Evolutionary conservation across 2,113 vertebrate species (phyloP).

Genomic region (Gavia stellata): DNA sequence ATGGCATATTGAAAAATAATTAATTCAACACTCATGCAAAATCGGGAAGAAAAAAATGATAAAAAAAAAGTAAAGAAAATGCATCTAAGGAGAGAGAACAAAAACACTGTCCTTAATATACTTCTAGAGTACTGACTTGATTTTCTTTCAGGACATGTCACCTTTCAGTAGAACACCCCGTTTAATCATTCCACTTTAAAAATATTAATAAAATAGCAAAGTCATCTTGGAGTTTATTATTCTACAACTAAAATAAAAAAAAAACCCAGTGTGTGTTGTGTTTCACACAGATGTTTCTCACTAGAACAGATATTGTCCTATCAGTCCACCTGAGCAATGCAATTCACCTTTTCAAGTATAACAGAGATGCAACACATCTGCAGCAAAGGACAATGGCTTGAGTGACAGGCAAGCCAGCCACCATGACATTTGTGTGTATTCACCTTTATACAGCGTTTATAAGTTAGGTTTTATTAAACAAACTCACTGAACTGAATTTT

Average conservation of each 20-base stretch:
- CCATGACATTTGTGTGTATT: not conserved
- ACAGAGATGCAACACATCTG: not conserved
- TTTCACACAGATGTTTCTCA: not conserved
- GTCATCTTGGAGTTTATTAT: not conserved
- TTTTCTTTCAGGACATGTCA: not conserved
- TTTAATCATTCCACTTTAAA: not conserved
- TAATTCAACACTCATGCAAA: not conserved
- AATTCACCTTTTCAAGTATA: not conserved
- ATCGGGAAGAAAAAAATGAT: not conserved
- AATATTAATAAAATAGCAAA: not conserved
- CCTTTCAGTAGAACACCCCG: not conserved
- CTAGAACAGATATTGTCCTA: not conserved
- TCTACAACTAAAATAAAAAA: not conserved
- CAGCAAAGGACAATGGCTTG: not conserved
- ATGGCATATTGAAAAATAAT: not conserved
- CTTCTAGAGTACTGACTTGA: not conserved
- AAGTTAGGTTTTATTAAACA: not conserved
- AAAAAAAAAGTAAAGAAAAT: not conserved
- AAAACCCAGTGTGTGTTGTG: accelerated
- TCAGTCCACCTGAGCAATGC: not conserved
- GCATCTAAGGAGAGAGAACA: not conserved
- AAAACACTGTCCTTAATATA: not conserved
- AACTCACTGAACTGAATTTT: not conserved
- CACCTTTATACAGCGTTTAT: not conserved
- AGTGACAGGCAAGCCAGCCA: not conserved